Base-by-base conservation (phyloP, 2,888 invertebrate species). In the Biston betularia region DNA sequence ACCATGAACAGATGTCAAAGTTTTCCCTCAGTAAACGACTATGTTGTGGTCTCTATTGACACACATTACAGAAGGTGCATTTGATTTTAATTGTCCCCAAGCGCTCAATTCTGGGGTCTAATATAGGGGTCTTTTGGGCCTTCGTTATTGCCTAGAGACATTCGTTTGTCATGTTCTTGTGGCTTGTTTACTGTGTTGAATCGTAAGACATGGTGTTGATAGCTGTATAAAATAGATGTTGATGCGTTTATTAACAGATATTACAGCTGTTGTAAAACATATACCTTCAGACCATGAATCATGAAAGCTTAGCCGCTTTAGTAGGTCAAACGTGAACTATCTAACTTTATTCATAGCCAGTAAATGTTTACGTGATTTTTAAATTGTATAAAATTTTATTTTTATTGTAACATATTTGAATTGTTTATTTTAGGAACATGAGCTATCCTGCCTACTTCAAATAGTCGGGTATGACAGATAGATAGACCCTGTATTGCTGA, bases 81-180 rank as follows among this genome's bases (percentile, higher is more conserved):
- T 66, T 57, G 56, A 61, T 75, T 78, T 70, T 78, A 78, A 80
- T 80, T 75, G 78, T 69, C 61, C 71, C 67, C 45, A 66, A 60
- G 61, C 45, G 50, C 49, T 53, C 35, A 50, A 65, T 71, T 74
- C 68, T 54, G 65, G 74, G 70, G 65, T 63, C 65, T 54, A 44
- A 59, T 61, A 45, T 65, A 8, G 38, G 45, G 46, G 61, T 52
- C 49, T 46, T 10, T 49, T 45, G 42, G 60, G 56, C 9, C 24
- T 10, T 60, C 40, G 73, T 70, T 73, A 76, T 78, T 72, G 69
- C 66, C 61, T 69, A 67, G 33, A 75, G 79, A 79, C 89, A 89
- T 83, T 85, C 88, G 89, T 85, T 84, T 82, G 45, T 65, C 67
- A 6, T 68, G 67, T 53, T 86, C 87, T 87, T 76, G 80, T 53